Evolutionary conservation across 2,888 invertebrate genomes (phyloP).

Genomic region (Polymixis lichenea): DNA sequence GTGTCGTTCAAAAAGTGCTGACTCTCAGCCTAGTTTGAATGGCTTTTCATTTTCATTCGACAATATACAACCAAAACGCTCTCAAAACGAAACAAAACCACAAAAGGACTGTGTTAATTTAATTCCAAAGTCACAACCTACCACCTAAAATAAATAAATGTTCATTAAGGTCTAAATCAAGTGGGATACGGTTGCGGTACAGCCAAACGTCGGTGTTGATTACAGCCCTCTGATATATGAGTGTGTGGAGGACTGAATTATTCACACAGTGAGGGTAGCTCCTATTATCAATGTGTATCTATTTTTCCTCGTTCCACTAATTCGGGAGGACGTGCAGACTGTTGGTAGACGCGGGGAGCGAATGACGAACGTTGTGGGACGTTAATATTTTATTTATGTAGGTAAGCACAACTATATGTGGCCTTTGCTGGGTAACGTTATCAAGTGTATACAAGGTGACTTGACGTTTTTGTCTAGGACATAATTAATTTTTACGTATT

Average conservation of each 20-base stretch:
- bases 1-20: no score
- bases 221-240: conserved; percentile 56
- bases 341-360: conserved; percentile 18
- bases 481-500: no score
- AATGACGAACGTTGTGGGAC: conserved; percentile 11
- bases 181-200: conserved; percentile 30
- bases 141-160: conserved; percentile 54
- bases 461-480: no score
- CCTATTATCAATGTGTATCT: conserved; percentile 51
- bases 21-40: no score
- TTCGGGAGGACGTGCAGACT: conserved; percentile 33
- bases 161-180: conserved; percentile 57
- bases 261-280: conserved; percentile 45
- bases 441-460: no score
- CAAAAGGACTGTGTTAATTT: conserved; percentile 30
- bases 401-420: background rate
- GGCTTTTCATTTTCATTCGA: background rate
- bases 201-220: conserved; percentile 51
- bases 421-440: background rate
- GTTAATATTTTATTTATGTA: conserved; percentile 27
- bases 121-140: conserved; percentile 20
- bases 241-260: conserved; percentile 55
- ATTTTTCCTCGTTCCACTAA: conserved; percentile 53
- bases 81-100: conserved; percentile 18
- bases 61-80: background rate